phyloP scores from a whole-genome alignment of 2,113 vertebrate species.

The Chloroceryle aenea region DNA sequence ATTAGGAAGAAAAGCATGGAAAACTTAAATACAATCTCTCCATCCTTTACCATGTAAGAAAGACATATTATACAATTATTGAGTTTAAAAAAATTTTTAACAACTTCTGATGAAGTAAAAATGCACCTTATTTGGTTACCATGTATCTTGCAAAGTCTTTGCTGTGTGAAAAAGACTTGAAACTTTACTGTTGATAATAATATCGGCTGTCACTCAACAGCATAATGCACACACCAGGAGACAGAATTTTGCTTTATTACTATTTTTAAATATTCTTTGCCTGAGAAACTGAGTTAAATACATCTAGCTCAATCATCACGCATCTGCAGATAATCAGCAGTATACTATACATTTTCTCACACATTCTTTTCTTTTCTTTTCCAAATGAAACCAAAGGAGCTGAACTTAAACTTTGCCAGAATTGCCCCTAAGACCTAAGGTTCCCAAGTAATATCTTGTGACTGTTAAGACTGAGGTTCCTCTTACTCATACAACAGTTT shows the following conservation, averaged over 20 bases:
- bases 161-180: background rate
- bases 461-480: background rate
- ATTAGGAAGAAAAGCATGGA: background rate
- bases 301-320: background rate
- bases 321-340: background rate
- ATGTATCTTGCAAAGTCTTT: background rate
- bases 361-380: background rate
- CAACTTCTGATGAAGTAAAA: background rate
- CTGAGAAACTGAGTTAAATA: background rate
- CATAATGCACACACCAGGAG: fast-evolving
- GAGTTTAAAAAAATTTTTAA: background rate
- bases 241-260: background rate
- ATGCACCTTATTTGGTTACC: background rate
- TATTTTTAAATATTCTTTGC: background rate
- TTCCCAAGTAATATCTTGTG: background rate
- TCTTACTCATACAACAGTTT: background rate
- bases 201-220: background rate
- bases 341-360: background rate
- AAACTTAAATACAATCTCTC: background rate
- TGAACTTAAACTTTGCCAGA: background rate
- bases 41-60: background rate
- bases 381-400: background rate
- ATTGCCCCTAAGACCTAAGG: background rate
- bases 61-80: background rate
- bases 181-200: background rate